Conservation (phyloP, 1,140 invertebrate species). For the Drosophila lacteicornis region DNA sequence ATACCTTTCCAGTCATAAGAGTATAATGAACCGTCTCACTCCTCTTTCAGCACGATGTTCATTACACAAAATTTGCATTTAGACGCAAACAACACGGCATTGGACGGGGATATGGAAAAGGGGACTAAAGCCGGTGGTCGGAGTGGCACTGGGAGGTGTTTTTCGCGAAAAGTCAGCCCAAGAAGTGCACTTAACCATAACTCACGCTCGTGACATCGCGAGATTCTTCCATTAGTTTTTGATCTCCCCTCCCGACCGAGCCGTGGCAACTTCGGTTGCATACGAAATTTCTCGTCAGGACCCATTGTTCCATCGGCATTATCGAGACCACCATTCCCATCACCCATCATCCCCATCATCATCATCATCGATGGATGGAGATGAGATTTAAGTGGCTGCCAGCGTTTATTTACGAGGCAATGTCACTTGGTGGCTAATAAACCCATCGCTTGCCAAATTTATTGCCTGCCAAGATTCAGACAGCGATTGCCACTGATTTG, state of each 20-base stretch:
- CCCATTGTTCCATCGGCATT: slow-evolving; percentile 44
- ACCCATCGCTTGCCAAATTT: slow-evolving; percentile 62
- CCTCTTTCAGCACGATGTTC: slow-evolving; percentile 36
- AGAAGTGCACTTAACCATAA: slow-evolving; percentile 82
- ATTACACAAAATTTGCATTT: slow-evolving; percentile 84
- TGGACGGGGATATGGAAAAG: neutral
- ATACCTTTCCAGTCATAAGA: neutral
- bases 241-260: slow-evolving; percentile 2
- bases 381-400: slow-evolving; percentile 40
- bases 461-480: slow-evolving; percentile 57
- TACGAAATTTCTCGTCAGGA: slow-evolving; percentile 53
- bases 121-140: neutral
- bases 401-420: slow-evolving; percentile 60
- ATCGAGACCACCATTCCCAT: slow-evolving; percentile 30
- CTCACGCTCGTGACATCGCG: slow-evolving; percentile 72
- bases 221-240: slow-evolving; percentile 72
- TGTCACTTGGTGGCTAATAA: slow-evolving; percentile 64
- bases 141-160: slow-evolving; percentile 9
- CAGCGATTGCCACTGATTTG: slow-evolving; percentile 26
- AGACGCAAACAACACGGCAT: slow-evolving; percentile 56
- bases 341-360: slow-evolving; percentile 29
- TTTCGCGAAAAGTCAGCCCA: slow-evolving; percentile 25
- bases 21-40: slow-evolving; percentile 53
- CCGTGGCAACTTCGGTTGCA: slow-evolving; percentile 48
- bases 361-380: slow-evolving; percentile 58